Percentiles rank a stretch among this genome's conserved stretches.
phyloP scores from a whole-genome alignment of 2,113 vertebrate species.

The Boulengerochromis microlepis region DNA sequence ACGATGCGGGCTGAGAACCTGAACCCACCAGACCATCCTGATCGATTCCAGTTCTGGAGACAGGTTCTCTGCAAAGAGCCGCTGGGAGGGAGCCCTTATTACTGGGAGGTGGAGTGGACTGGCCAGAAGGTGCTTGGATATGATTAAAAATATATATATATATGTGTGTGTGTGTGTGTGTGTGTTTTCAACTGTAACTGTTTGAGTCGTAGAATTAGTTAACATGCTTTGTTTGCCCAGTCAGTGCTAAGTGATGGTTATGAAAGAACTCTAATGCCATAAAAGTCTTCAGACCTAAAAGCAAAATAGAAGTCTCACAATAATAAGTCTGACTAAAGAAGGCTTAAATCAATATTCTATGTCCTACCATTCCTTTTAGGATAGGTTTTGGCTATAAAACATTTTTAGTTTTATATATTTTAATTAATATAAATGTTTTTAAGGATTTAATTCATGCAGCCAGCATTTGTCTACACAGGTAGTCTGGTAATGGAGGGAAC shows the following conservation, averaged over 20 bases:
- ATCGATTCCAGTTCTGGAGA: constrained; percentile 73
- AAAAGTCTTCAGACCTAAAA: background rate
- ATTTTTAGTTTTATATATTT: background rate
- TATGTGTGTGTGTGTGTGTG: no score
- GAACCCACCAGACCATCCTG: constrained; percentile 58
- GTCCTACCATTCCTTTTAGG: background rate
- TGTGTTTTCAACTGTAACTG: background rate
- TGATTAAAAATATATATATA: background rate
- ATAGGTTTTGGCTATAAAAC: background rate
- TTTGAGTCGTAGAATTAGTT: background rate
- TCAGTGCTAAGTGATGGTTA: background rate
- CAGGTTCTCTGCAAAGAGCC: constrained; percentile 70
- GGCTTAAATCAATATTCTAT: background rate
- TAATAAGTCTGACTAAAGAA: background rate
- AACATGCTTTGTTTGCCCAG: background rate
- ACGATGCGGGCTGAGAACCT: constrained; percentile 56
- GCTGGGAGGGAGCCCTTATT: constrained; percentile 69
- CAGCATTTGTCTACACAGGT: background rate
- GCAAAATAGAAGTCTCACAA: background rate
- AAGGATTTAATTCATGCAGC: fast-evolving
- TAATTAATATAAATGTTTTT: background rate
- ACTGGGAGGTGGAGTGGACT: constrained; percentile 77
- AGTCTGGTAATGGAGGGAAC: background rate
- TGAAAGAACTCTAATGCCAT: background rate
- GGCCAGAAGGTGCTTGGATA: constrained; percentile 59